Base-by-base conservation (phyloP, 35 echinoderm and acorn worm species). In the Ophioderma brevispina region DNA sequence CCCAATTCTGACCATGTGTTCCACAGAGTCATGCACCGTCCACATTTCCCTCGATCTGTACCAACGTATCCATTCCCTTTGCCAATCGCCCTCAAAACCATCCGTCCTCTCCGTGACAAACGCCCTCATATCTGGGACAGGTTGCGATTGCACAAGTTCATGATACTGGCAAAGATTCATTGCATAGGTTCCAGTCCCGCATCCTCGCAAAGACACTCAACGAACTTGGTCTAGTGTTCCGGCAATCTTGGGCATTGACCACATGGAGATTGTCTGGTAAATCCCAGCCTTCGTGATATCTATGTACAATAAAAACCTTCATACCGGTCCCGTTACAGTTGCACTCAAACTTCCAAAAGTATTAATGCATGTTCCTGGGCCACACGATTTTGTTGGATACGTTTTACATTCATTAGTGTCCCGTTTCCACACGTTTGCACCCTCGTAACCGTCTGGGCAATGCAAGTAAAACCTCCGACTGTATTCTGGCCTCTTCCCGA, bases 301-400 rank as follows among this genome's bases (percentile, higher is more conserved):
- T 37, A 90, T 40, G 87, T 87, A 49, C 96, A 98, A 78, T 49
- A 92, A 0, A 38, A 13, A 15, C 96, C 96, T 13, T 38, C 87
- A 80, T 82, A 98, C 96, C 96, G 14, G 93, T 98, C 21, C 90
- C 90, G 1, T 78, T 77, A 70, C 96, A 98, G 87, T 98, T 81
- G 43, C 96, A 95, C 8, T 78, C 50, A 64, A 94, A 8, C 78
- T 75, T 11, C 92, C 93, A 37, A 78, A 36, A 23, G 34, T 49
- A 30, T 98, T 95, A 3, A 89, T 84, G 75, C 96, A 98, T n/a
- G 21, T 13, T 8, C 90, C 96, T 18, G 79, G 36, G 56, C 92
- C 87, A 78, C 96, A 98, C 0, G 70, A 40, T 28, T 76, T 39
- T 2, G 91, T 76, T 13, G 34, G 36, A 1, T 64, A 36, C 17